A percentile compares a stretch with the other conserved stretches of the same genome.
Conservation (phyloP, 2,888 invertebrate species). For the Tanytarsus gracilentus region DNA sequence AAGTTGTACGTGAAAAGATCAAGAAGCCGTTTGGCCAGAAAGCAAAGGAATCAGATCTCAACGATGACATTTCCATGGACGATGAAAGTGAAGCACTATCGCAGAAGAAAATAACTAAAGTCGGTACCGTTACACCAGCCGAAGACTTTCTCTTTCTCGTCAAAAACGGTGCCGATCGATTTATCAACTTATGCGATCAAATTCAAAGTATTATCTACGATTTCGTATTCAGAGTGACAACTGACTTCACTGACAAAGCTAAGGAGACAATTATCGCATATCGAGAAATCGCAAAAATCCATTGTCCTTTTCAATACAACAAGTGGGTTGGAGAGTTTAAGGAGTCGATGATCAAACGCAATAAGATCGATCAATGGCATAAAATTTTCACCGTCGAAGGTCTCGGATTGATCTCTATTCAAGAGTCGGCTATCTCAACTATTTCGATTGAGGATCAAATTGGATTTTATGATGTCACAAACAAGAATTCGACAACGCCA, state of each 20-base stretch:
- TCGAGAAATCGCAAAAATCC: slow-evolving; percentile 32
- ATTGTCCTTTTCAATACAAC: slow-evolving; percentile 28
- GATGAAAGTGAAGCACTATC: background rate
- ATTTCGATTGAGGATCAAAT: slow-evolving; percentile 18
- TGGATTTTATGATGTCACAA: slow-evolving; percentile 22
- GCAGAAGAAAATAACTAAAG: background rate
- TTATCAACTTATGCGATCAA: slow-evolving; percentile 36
- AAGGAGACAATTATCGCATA: slow-evolving; percentile 35
- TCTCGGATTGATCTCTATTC: slow-evolving; percentile 27
- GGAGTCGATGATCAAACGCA: slow-evolving; percentile 13
- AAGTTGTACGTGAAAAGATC: slow-evolving; percentile 41
- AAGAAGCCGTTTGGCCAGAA: slow-evolving; percentile 34
- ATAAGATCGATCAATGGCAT: slow-evolving; percentile 24
- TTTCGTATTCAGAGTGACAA: slow-evolving; percentile 35
- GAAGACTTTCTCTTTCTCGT: slow-evolving; percentile 50
- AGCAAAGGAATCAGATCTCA: too few species aligned
- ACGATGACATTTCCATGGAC: slow-evolving; percentile 21
- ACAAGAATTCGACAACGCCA: background rate
- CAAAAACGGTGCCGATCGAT: slow-evolving; percentile 38
- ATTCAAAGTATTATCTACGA: slow-evolving; percentile 37
- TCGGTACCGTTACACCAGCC: slow-evolving; percentile 53
- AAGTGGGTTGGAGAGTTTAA: slow-evolving; percentile 29
- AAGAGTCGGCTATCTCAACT: slow-evolving; percentile 26
- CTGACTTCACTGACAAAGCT: slow-evolving; percentile 35
- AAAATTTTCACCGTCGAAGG: slow-evolving; percentile 17